A percentile compares a stretch with the other conserved stretches of the same genome.
Evolutionary conservation across 2,113 vertebrate species (phyloP).

Genomic region (Nothocercus nigrocapillus): DNA sequence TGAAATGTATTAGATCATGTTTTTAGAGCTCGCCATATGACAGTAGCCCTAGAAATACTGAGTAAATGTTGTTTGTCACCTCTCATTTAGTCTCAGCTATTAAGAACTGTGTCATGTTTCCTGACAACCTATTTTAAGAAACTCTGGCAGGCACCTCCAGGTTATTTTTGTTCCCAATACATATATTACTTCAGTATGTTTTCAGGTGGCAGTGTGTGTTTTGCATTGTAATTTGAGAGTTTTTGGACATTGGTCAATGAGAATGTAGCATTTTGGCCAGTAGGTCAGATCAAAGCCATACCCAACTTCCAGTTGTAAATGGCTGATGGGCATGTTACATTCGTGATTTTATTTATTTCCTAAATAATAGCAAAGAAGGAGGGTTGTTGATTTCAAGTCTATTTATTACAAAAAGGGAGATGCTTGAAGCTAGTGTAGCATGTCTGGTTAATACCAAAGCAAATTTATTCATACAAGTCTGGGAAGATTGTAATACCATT

Average conservation of each 20-base stretch:
- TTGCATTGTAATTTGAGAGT: background rate
- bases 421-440: background rate
- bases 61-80: background rate
- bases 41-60: background rate
- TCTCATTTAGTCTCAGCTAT: background rate
- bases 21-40: background rate
- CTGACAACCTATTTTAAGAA: background rate
- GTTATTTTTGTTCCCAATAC: background rate
- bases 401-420: background rate
- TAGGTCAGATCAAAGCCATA: background rate
- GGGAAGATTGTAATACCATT: background rate
- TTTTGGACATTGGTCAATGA: accelerated
- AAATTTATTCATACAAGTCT: background rate
- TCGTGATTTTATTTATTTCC: background rate
- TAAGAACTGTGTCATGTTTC: background rate
- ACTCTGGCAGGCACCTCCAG: background rate
- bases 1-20: background rate
- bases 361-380: background rate
- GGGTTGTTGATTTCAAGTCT: background rate
- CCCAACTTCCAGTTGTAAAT: too few species aligned
- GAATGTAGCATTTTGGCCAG: background rate
- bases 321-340: background rate
- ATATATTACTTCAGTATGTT: background rate
- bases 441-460: background rate
- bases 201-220: background rate